phyloP scores from a whole-genome alignment of 2,113 vertebrate genomes.

The Xiphias gladius region DNA sequence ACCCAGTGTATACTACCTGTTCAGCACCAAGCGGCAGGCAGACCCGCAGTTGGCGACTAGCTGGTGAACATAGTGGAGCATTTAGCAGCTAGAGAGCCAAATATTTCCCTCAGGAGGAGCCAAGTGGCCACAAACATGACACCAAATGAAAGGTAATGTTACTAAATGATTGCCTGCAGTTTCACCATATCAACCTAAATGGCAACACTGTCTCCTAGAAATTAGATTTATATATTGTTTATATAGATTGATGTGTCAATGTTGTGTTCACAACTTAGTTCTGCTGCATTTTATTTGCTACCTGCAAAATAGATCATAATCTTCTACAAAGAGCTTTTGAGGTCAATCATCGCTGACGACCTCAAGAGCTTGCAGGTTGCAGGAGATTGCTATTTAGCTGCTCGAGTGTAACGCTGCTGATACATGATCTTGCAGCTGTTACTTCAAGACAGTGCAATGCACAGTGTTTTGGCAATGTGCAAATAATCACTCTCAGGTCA shows the following conservation, averaged over 20 bases:
- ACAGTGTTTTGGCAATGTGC: conserved; percentile 7
- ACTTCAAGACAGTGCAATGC: conserved; percentile 3
- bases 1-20: too few species aligned
- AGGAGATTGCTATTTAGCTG: conserved; percentile 17
- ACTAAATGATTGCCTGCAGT: not conserved
- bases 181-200: not conserved
- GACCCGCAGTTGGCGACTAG: too few species aligned
- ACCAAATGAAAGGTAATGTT: not conserved
- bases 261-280: too few species aligned
- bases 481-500: conserved; percentile 23
- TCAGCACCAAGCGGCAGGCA: too few species aligned
- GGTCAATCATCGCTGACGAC: conserved; percentile 6
- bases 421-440: conserved; percentile 3
- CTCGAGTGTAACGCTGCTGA: conserved; percentile 31
- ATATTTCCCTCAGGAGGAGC: not conserved
- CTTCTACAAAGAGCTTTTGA: not conserved
- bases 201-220: not conserved
- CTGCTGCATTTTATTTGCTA: too few species aligned
- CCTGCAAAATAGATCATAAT: not conserved
- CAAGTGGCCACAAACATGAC: not conserved
- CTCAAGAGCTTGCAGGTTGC: not conserved
- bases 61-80: too few species aligned
- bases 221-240: not conserved
- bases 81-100: too few species aligned
- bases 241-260: too few species aligned